phyloP scores from a whole-genome alignment of 2,113 vertebrate species.

The Seriola quinqueradiata region DNA sequence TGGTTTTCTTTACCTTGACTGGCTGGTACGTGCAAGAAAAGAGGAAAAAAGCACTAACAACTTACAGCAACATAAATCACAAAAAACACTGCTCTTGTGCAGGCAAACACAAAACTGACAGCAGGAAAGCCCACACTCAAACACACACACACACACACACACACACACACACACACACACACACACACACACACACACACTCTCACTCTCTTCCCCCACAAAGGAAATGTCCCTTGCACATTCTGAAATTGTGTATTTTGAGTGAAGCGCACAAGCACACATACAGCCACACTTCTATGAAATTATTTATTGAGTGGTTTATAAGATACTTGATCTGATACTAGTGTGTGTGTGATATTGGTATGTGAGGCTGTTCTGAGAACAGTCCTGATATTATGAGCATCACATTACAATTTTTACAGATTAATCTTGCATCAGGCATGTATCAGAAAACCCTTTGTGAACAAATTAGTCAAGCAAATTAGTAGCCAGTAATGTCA shows the following conservation, averaged over 20 bases:
- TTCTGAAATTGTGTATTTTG: too few species aligned
- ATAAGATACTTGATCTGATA: neutral
- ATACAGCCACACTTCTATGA: neutral
- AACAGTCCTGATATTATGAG: neutral
- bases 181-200: neutral
- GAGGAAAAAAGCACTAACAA: neutral
- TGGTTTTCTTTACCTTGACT: conserved; percentile 40
- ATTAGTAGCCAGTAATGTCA: neutral
- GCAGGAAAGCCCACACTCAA: neutral
- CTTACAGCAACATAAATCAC: conserved; percentile 3
- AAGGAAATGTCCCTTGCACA: neutral
- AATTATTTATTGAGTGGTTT: neutral
- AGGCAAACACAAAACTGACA: neutral
- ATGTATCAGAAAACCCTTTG: conserved; percentile 1
- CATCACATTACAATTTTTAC: conserved; percentile 2
- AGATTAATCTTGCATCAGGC: neutral
- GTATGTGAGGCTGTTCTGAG: conserved; percentile 13
- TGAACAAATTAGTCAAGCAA: neutral
- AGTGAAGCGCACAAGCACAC: neutral
- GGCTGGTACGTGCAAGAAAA: conserved; percentile 24
- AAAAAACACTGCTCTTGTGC: neutral
- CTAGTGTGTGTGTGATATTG: neutral
- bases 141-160: neutral
- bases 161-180: neutral
- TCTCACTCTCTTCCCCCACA: neutral